Evolutionary conservation across 2,797 vertebrate genomes (phyloP), one percentile per base, ranked within the genome.

Genomic region (Poeciliopsis paucimaculata): DNA sequence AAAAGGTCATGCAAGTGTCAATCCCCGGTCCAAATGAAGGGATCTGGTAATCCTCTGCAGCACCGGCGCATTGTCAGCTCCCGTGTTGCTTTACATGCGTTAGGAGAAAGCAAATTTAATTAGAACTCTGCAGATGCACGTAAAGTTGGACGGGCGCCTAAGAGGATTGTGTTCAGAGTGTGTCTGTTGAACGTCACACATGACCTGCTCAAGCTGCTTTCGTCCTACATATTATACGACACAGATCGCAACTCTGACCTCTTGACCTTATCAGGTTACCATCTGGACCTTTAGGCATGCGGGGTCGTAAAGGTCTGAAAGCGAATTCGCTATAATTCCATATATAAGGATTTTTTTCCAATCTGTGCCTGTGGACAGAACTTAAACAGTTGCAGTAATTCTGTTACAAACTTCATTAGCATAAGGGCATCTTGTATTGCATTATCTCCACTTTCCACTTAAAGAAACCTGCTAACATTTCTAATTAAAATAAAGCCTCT

Each of bases 151-250:
- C 87, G 76, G 46, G 78, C 87, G 83, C 88, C 84, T 92, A 89
- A 92, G 90, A 92, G 92, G 93, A 93, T 92, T 93, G 83, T 76
- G 77, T 80, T 82, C 62, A 79, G 77, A 75, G 39, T 62, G 39
- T 66, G 55, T 66, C 82, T 85, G 85, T 66, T 75, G 80, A 36
- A 81, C 46, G 39, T 49, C 43, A 71, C 79, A 80, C 79, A 62
- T 68, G 85, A 89, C 47, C 0, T 45, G 36, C 51, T 77, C 77
- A 84, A 82, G 87, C 82, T 77, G 88, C 77, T 76, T 85, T 81
- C 43, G 80, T 46, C 79, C 85, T 2, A 39, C 74, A 82, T 77
- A 46, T 73, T 18, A 26, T 64, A 75, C 41, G 74, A 20, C 72
- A 76, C 34, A 80, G 87, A 81, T 85, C 84, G 31, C 80, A 85